Evolutionary conservation across 2,888 invertebrate genomes (phyloP), one percentile per base, ranked within the genome.

Genomic region (Uropetala carovei): DNA sequence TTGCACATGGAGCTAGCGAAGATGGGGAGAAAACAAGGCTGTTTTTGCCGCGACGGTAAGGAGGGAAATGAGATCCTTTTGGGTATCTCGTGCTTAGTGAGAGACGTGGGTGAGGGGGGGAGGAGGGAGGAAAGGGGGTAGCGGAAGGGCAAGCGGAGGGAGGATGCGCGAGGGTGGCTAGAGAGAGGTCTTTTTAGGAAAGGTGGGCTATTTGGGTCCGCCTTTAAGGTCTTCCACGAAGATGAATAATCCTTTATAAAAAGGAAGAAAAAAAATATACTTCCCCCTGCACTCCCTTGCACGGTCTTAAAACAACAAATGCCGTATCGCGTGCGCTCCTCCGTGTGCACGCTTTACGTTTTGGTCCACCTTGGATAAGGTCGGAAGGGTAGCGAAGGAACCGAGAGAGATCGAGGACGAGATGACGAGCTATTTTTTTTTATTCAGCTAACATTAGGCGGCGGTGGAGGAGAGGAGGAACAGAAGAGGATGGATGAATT

Each of bases 1-100:
- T 5, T 43, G 43, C 43, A 43, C 43, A 43, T 43, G 43, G 43
- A 43, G 43, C 43, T 43, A 43, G 43, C 43, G 43, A 43, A 43
- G 43, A 43, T 5, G 43, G 43, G 5, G 43, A 43, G 43, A 43
- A 43, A 43, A 43, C 5, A 43, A 43, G 43, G 1, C n/a, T n/a
- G n/a, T 75, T 75, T 75, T 75, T 18, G 22, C 27, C 75, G 22
- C 27, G 13, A 75, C 75, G 22, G 9, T 22, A 13, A 75, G 27
- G 13, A 27, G 75, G 75, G 11, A 75, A 27, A 75, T 75, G 75
- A 75, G 75, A 75, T 75, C 75, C 75, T 75, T 75, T 27, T 22
- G 75, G 27, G 75, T 75, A 27, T 75, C 75, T 27, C 11, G 27
- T 27, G 75, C 22, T 22, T 75, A 27, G 10, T n/a, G 43, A 5